These are phyloP conservation scores for Pelagia noctiluca DNA, from an alignment of 30 jellyfish, hydroid and myxozoan genomes.

Conservation along the genomic window DNA sequence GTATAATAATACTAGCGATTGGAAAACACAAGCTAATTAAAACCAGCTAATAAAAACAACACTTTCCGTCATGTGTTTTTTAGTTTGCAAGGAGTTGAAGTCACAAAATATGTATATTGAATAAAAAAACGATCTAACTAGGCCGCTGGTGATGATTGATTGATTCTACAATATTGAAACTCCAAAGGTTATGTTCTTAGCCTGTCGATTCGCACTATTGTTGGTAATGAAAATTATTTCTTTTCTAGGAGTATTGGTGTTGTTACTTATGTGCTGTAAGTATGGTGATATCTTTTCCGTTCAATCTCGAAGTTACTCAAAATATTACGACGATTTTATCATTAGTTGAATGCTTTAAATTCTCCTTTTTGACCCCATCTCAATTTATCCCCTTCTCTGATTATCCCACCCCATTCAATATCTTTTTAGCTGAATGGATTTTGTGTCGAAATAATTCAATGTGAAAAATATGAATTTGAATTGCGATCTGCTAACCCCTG, in stretches of 20 bases:
- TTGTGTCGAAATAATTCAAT: background rate
- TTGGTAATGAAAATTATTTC: no score
- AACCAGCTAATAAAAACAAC: no score
- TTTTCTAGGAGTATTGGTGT: slow-evolving; percentile 98
- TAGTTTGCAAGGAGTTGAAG: background rate
- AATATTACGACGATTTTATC: no score
- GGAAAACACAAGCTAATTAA: no score
- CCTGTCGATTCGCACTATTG: background rate
- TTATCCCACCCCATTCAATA: background rate
- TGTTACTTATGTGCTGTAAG: slow-evolving; percentile 98
- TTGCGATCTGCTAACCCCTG: no score
- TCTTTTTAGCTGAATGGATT: background rate
- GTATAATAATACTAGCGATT: no score
- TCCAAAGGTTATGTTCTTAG: background rate
- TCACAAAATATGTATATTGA: background rate
- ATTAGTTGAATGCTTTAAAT: background rate
- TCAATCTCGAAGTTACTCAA: no score
- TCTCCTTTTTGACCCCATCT: background rate
- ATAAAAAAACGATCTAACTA: no score
- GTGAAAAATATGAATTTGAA: no score
- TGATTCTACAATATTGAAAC: background rate
- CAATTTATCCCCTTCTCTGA: background rate
- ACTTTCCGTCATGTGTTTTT: background rate
- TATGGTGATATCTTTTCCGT: background rate
- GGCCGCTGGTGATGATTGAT: background rate